phyloP scores from a whole-genome alignment of 1,140 invertebrate genomes.

The Stegodyphus dumicola region DNA sequence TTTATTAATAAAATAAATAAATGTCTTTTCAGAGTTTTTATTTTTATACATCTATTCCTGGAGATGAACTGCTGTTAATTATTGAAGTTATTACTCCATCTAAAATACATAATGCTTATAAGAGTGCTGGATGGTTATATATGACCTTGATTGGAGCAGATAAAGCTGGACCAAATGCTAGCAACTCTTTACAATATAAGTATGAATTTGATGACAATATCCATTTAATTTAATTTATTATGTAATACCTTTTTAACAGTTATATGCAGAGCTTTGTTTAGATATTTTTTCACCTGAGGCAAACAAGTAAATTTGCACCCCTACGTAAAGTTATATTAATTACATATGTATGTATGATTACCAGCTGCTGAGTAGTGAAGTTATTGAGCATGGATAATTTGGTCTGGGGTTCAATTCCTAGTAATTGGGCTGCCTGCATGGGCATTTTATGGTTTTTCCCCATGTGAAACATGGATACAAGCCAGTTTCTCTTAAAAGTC shows the following conservation, averaged over 20 bases:
- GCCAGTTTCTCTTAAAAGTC: no score
- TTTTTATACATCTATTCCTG: conserved; percentile 47
- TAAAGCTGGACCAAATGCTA: background rate
- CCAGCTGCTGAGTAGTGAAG: no score
- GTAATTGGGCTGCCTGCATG: no score
- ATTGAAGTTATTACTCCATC: conserved; percentile 38
- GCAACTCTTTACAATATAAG: conserved; percentile 15
- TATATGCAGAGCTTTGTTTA: background rate
- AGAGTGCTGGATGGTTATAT: conserved; percentile 31
- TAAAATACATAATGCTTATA: background rate
- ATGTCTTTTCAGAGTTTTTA: conserved; percentile 35
- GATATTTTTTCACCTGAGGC: background rate
- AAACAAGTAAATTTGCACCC: no score
- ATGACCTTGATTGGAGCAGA: conserved; percentile 2
- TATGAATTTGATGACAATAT: background rate
- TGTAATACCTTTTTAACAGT: background rate
- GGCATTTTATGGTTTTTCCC: no score
- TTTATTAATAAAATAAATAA: background rate
- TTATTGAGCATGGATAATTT: no score
- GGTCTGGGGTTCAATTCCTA: no score
- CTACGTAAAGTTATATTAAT: no score
- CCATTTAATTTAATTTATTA: background rate
- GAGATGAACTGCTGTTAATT: conserved; percentile 33
- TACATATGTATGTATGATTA: no score
- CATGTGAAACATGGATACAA: no score